Evolutionary conservation across 2,113 vertebrate species (phyloP).

Genomic region (Elaphurus davidianus): DNA sequence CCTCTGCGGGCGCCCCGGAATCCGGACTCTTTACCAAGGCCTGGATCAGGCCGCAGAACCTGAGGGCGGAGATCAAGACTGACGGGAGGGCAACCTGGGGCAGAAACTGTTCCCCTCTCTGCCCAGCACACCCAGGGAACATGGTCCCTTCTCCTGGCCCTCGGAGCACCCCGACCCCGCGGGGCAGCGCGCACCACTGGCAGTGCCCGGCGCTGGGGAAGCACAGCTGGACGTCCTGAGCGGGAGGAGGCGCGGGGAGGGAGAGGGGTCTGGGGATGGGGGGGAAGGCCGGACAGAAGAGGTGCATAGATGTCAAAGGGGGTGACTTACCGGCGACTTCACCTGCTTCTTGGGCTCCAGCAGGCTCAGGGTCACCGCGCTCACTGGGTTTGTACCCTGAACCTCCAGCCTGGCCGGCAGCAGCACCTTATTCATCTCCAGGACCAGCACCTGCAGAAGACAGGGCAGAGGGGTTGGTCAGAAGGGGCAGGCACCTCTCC

Average conservation of each 20-base stretch:
- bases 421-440: slow-evolving; percentile 89
- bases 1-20: slow-evolving; percentile 49
- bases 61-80: slow-evolving; percentile 52
- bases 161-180: not conserved
- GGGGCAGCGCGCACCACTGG: slow-evolving; percentile 82
- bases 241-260: slow-evolving; percentile 83
- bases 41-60: slow-evolving; percentile 90
- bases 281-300: not conserved
- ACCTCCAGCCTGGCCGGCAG: slow-evolving; percentile 84
- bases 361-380: slow-evolving; percentile 83
- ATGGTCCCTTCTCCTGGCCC: not conserved
- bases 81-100: not conserved
- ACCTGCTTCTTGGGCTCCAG: slow-evolving; percentile 83
- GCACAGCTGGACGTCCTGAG: slow-evolving; percentile 91
- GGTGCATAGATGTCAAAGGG: fast-evolving
- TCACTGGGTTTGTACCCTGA: slow-evolving; percentile 76
- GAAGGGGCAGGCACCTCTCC: not conserved
- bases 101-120: not conserved
- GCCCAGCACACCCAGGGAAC: not conserved
- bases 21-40: slow-evolving; percentile 83
- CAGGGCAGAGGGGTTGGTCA: fast-evolving
- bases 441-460: slow-evolving; percentile 85
- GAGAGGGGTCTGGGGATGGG: not conserved
- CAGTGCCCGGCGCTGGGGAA: slow-evolving; percentile 91
- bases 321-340: not conserved